Evolutionary conservation across 2,113 vertebrate species (phyloP), one percentile per base, ranked within the genome.

Genomic region (Tachycineta bicolor): DNA sequence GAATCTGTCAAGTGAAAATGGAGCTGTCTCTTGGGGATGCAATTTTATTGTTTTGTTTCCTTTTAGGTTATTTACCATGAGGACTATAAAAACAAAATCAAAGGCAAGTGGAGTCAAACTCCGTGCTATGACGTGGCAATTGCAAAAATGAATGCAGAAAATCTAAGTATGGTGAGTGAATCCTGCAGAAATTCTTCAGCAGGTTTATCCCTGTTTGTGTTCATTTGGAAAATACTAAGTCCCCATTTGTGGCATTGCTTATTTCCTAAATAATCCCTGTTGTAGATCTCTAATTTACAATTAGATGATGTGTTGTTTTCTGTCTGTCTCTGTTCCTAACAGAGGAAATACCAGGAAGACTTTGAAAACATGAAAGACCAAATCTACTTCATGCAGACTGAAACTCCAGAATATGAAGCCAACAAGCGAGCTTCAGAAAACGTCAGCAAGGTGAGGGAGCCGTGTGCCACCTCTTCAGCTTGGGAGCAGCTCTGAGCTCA

Each of bases 311-410:
- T 2, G 0, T 47, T 53, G 15, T 41, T 53, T 17, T 21, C 60
- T 84, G 3, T 55, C 69, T 79, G 44, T 62, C 24, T 78, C 19
- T 77, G 2, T 46, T 92, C 28, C 89, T 93, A 87, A 62, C 97
- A 99, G 99, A 99, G 97, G 83, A 99, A 98, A 97, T 99, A 99
- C 95, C 99, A 99, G 46, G 98, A 99, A 97, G 96, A 97, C 14
- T 98, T 98, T 93, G 99, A 99, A 95, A 97, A 97, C 25, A 84
- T 87, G 1, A 99, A 99, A 98, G 99, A 99, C 98, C 99, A 99
- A 98, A 99, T 99, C 96, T 98, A 99, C 98, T 99, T 99, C 95
- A 99, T 99, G 99, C 99, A 99, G 97, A 99, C 99, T 1, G 99
- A 99, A 52, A 99, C 99, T 17, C 99, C 99, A 8, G 98, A 99